Base-by-base conservation (phyloP, 2,113 vertebrate species). In the Caranx ignobilis region DNA sequence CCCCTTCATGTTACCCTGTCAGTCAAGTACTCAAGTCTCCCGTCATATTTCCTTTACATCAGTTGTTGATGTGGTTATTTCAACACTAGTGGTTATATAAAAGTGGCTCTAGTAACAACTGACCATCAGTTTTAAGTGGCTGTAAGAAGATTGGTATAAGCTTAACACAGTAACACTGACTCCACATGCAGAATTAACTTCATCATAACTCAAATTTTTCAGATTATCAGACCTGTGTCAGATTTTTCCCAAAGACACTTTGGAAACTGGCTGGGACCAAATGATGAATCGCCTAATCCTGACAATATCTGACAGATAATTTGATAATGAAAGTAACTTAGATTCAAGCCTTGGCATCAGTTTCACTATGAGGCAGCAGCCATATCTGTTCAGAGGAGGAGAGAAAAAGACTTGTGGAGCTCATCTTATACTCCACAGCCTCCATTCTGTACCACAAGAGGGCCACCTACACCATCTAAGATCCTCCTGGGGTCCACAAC, bases 391-490 rank as follows among this genome's bases (percentile, higher is more conserved):
- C 39, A 55, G 19, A 35, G 2, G 21, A 11, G 16, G 39, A 6
- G 48, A 41, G 31, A 34, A 31, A 32, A 18, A 62, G 43, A 11
- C 31, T 16, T 18, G 41, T 31, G 3, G 15, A 66, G n/a, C 12
- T 9, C 32, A 15, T 12, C 15, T 8, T 10, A 5, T 64, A 34
- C 26, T 39, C 55, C 32, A 81, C 69, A 77, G 31, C 21, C 47
- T 71, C 61, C 55, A 59, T 50, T 69, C 81, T 71, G 64, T 64
- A 87, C 92, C 93, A 93, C 90, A 86, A 93, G 90, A 83, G 92
- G 92, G 93, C 93, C 88, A 81, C 87, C 83, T 91, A 64, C 83
- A 89, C 93, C 91, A 75, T 80, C 79, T 52, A 57, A 82, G 83
- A 66, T 75, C 74, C 86, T 91, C 83, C 59, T 32, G 79, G 81